Conservation (phyloP, 2,797 vertebrate genomes). For the Spinus pinus region DNA sequence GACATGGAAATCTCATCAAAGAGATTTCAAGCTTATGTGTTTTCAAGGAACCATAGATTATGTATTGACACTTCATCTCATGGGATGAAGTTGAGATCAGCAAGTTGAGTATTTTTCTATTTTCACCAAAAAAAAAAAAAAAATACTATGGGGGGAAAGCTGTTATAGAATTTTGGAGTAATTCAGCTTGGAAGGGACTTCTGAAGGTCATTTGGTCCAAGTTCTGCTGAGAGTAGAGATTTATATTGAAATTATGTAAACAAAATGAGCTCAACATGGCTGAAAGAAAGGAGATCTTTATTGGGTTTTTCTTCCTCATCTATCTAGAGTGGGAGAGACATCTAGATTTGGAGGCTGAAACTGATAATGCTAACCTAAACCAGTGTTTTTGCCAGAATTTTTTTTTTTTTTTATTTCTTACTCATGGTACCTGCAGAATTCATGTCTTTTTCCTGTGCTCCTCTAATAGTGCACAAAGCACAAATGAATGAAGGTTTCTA, state of each 20-base stretch:
- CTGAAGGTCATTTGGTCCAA: not conserved
- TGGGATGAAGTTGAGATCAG: not conserved
- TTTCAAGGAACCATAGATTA: not conserved
- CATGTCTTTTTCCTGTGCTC: not conserved
- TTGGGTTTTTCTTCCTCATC: rapidly evolving
- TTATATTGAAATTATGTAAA: not conserved
- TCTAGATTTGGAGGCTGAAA: not conserved
- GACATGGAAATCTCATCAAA: not conserved
- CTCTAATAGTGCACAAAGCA: not conserved
- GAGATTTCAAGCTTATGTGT: not conserved
- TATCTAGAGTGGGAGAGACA: not conserved
- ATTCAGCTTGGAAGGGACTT: not conserved
- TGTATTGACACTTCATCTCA: not conserved
- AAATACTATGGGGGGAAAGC: rapidly evolving
- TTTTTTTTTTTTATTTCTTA: not conserved
- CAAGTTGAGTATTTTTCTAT: not conserved
- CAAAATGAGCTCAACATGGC: not conserved
- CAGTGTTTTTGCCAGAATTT: not conserved
- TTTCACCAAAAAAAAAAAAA: not conserved
- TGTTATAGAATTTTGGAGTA: not conserved
- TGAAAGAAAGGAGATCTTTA: not conserved
- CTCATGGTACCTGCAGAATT: not conserved
- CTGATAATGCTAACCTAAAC: not conserved
- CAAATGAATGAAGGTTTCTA: not conserved
- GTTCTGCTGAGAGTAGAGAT: not conserved